Conservation (phyloP, 2,888 invertebrate species). For the Rhingia campestris region DNA sequence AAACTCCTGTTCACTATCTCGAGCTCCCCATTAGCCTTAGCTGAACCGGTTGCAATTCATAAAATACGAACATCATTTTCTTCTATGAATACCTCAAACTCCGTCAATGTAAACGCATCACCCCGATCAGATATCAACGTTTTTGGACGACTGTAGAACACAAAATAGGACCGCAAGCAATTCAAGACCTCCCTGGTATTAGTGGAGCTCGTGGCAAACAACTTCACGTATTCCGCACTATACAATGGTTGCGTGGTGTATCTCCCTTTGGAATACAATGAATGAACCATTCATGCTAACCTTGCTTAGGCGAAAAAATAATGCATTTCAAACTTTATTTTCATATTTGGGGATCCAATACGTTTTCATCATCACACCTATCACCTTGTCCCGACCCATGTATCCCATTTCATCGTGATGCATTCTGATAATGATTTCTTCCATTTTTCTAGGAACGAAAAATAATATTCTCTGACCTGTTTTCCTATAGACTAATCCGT, state of each 20-base stretch:
- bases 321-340: slow-evolving; percentile 72
- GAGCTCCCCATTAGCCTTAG: slow-evolving; percentile 27
- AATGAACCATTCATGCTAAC: background rate
- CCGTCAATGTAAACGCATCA: slow-evolving; percentile 2
- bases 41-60: slow-evolving; percentile 27
- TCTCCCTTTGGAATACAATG: too few relatives aligned
- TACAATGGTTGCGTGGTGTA: too few relatives aligned
- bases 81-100: slow-evolving; percentile 19
- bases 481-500: too few relatives aligned
- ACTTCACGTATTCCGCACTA: slow-evolving; percentile 77
- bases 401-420: too few relatives aligned
- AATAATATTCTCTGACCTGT: too few relatives aligned
- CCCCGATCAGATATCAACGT: slow-evolving; percentile 24
- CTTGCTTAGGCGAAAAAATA: background rate
- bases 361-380: too few relatives aligned
- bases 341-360: slow-evolving; percentile 76
- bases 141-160: slow-evolving; percentile 25
- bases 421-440: too few relatives aligned
- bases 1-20: too few relatives aligned
- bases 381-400: too few relatives aligned
- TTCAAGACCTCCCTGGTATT: slow-evolving; percentile 17
- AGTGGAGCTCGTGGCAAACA: slow-evolving; percentile 57
- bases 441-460: too few relatives aligned
- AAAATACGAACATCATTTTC: slow-evolving; percentile 23
- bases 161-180: too few relatives aligned